Base-by-base conservation (phyloP, 2,888 invertebrate species). In the Meghimatium bilineatum region DNA sequence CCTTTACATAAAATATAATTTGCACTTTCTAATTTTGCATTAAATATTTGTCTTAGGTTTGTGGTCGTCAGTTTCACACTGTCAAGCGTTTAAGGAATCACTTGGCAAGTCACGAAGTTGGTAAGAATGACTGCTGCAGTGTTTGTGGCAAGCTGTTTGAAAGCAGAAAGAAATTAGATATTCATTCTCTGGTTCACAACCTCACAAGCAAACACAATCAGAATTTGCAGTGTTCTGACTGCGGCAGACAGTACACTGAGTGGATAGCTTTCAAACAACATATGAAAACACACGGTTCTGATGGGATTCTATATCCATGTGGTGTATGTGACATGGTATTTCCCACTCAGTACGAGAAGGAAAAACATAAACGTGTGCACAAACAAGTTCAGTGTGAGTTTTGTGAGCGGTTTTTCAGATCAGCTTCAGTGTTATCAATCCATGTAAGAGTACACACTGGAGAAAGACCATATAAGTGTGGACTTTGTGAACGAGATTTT, bases 141-240 rank as follows among this genome's bases (percentile, higher is more conserved):
- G 85, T 80, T 38, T 88, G 88, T 83, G 86, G 87, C 29, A 88
- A 86, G 74, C 76, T 88, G 32, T 88, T 87, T 79, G 85, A 85
- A 36, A 85, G 83, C 49, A 77, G 82, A 56, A 85, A 87, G 49
- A 84, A 86, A 49, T 71, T 88, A 56, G 85, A 86, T 36, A 86
- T 80, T 20, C 88, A 88, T 38, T 60, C 80, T 32, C 44, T 86
- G 26, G 84, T 86, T 29, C 86, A 86, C 52, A 84, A 86, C 63
- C 77, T 82, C 29, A 75, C 82, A 0, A 82, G 82, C 60, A 82
- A 75, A 66, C 82, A 82, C 66, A 52, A 69, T 36, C 82, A 82
- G 38, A 60, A 77, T 69, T 52, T 82, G 36, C 82, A 82, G 77
- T 82, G 82, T 26, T 26, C 69, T 36, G 82, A 82, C 69, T 82